phyloP scores from a whole-genome alignment of 2,888 invertebrate species.

The Cheilosia vernalis region DNA sequence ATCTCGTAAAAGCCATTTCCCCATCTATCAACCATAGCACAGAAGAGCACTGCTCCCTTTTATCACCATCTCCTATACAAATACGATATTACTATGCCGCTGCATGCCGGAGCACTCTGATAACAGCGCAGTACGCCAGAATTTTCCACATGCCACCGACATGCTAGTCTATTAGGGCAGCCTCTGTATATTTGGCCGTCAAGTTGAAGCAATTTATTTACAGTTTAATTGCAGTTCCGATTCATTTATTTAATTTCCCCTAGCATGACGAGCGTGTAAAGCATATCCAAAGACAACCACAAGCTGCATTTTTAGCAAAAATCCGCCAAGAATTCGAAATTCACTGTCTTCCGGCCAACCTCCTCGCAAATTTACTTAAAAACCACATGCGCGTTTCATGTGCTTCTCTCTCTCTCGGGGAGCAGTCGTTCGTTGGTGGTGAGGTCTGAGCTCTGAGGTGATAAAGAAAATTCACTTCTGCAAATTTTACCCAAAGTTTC shows the following conservation, averaged over 20 bases:
- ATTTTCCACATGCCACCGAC: slow-evolving; percentile 3
- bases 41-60: slow-evolving; percentile 7
- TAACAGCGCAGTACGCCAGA: slow-evolving; percentile 15
- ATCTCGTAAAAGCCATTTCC: slow-evolving; percentile 50
- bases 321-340: slow-evolving; percentile 8
- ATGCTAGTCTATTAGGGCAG: neutral
- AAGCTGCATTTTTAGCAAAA: slow-evolving; percentile 18
- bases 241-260: slow-evolving; percentile 48
- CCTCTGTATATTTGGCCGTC: neutral
- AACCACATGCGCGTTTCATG: slow-evolving; percentile 36
- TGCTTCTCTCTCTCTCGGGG: slow-evolving; percentile 3
- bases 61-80: neutral
- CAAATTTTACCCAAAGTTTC: slow-evolving; percentile 62
- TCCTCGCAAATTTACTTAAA: neutral
- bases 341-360: slow-evolving; percentile 2
- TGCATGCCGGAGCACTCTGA: neutral
- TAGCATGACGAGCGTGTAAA: neutral
- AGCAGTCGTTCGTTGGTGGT: neutral
- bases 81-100: slow-evolving; percentile 32
- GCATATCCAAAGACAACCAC: neutral
- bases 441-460: neutral
- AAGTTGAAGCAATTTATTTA: slow-evolving; percentile 17
- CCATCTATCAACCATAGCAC: neutral
- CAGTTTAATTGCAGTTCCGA: slow-evolving; percentile 33
- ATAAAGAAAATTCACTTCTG: slow-evolving; percentile 69